Percentiles rank a stretch among this genome's conserved stretches.
These are phyloP conservation scores for Oopsacas minuta DNA, from an alignment of 37 sponge, comb jelly and placozoan genomes.

Conservation along the genomic window DNA sequence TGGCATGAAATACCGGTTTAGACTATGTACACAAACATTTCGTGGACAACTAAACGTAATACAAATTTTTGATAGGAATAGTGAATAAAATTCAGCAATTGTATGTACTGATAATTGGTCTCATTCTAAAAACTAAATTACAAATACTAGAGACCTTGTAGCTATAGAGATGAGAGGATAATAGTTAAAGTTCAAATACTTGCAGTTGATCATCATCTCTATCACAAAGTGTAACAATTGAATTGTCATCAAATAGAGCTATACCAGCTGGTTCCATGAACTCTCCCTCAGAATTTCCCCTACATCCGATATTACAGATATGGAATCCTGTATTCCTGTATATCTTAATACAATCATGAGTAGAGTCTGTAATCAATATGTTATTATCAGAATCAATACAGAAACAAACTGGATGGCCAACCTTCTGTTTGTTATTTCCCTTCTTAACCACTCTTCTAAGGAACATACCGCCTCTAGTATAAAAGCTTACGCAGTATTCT, in stretches of 20 bases:
- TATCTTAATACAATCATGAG: not conserved
- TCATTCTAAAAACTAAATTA: too few relatives aligned
- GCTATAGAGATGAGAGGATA: too few relatives aligned
- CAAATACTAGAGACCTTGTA: too few relatives aligned
- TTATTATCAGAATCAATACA: slow-evolving; percentile 18
- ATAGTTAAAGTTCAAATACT: not conserved
- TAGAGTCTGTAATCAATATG: not conserved
- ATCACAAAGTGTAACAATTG: not conserved
- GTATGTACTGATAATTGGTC: too few relatives aligned
- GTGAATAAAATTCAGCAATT: too few relatives aligned
- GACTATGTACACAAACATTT: too few relatives aligned
- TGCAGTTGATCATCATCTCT: slow-evolving; percentile 9
- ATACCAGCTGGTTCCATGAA: not conserved
- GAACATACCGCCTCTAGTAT: not conserved
- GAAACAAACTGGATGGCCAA: not conserved
- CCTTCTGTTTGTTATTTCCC: not conserved
- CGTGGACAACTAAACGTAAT: too few relatives aligned
- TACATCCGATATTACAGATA: not conserved
- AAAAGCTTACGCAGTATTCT: not conserved
- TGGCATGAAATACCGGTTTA: too few relatives aligned
- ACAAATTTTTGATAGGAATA: too few relatives aligned
- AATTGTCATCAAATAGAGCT: not conserved
- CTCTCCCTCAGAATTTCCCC: not conserved
- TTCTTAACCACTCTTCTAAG: not conserved
- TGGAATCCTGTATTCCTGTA: not conserved